These are phyloP conservation scores for Dicycla oo DNA, from an alignment of 2,888 invertebrate species.

Conservation along the genomic window DNA sequence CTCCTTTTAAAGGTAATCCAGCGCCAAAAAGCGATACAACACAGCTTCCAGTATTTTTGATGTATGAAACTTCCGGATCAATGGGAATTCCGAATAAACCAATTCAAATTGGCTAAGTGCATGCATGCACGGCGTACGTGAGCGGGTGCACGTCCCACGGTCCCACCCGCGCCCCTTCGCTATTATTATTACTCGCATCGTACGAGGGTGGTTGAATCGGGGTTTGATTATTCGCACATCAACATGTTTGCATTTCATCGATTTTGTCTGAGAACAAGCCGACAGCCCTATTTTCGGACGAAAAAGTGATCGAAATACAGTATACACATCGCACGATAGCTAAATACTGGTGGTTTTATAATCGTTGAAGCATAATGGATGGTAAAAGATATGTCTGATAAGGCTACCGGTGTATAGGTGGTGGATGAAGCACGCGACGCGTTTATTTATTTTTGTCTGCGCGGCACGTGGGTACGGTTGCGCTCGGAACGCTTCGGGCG, in stretches of 20 bases:
- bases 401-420: constrained; percentile 54
- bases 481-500: constrained; percentile 61
- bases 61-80: constrained; percentile 53
- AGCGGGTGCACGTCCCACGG: constrained; percentile 77
- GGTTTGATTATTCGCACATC: constrained; percentile 88
- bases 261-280: constrained; percentile 75
- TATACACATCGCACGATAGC: constrained; percentile 1
- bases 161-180: constrained; percentile 75
- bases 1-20: constrained; percentile 17
- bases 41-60: constrained; percentile 45
- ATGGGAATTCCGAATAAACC: constrained; percentile 66
- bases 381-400: constrained; percentile 45
- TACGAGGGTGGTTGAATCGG: constrained; percentile 80
- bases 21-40: constrained; percentile 16
- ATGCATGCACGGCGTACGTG: constrained; percentile 76
- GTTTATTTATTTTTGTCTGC: constrained; percentile 79
- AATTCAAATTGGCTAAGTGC: constrained; percentile 72
- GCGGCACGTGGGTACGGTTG: constrained; percentile 79
- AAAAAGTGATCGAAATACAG: constrained; percentile 17
- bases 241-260: constrained; percentile 88
- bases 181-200: constrained; percentile 85
- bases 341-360: constrained; percentile 42
- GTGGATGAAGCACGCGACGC: constrained; percentile 59
- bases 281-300: constrained; percentile 33
- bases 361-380: constrained; percentile 41